Base-by-base conservation (phyloP, 2,888 invertebrate species). In the Eilema caniola region DNA sequence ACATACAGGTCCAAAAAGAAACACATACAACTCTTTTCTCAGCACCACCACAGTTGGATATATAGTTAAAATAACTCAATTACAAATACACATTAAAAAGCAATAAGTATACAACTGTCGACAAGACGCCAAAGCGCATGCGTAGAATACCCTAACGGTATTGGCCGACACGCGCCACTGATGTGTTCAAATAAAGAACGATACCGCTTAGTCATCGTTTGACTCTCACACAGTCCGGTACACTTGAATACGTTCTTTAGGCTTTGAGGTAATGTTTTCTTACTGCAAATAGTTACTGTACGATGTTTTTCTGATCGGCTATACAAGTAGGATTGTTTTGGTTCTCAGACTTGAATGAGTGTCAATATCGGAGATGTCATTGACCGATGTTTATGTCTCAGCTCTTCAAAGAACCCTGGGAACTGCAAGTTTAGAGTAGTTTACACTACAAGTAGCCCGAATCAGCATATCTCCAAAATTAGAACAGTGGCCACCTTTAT, bases 131-230 rank as follows among this genome's bases (percentile, higher is more conserved):
- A 72, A 73, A 64, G 80, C 77, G 74, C 82, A 76, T 76, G 77
- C 78, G 78, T 76, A 66, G 83, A 79, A 79, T 82, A 73, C 72
- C 73, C 63, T 86, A 88, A 86, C 86, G 84, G 87, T 79, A 88
- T 82, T 84, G 84, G 83, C 61, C 74, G 84, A 80, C 83, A 83
- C 83, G 84, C 82, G 79, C 82, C 79, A 81, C 72, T 81, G 82
- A 78, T 73, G 74, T 73, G 74, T 85, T 82, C 67, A 80, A 85
- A 82, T 84, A 82, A 80, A 79, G 83, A 81, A 74, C 81, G 73
- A 68, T 77, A 73, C 41, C 72, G 80, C 73, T 71, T 80, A 83
- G 77, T 85, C 83, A 83, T 82, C 83, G 83, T 84, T 84, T 81
- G 85, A 74, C 71, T 80, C 72, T 80, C 72, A 79, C 68, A 81